A percentile compares a stretch with the other conserved stretches of the same genome.
These are phyloP conservation scores for Pachydiplax longipennis DNA, from an alignment of 2,888 invertebrate species.

Conservation along the genomic window DNA sequence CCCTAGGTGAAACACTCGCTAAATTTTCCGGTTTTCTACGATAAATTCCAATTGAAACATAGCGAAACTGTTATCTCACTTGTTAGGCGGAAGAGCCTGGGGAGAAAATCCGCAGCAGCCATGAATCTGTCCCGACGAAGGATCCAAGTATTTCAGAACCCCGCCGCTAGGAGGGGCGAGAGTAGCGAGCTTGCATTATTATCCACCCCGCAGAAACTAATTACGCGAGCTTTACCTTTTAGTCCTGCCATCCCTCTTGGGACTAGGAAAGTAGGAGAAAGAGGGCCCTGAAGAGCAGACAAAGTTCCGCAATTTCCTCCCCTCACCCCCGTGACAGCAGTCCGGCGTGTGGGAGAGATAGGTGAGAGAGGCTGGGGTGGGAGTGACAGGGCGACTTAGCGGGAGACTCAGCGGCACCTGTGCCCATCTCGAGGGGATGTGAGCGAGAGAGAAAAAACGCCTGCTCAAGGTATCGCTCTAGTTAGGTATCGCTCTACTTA, in stretches of 20 bases:
- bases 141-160: not conserved
- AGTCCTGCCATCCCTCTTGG: not conserved
- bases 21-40: too few relatives aligned
- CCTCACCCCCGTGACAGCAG: not conserved
- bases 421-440: not conserved
- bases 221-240: conserved; percentile 26
- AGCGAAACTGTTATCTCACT: not conserved
- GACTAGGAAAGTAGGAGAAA: not conserved
- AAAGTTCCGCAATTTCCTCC: conserved; percentile 20
- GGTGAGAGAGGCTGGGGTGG: not conserved
- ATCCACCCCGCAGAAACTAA: conserved; percentile 33
- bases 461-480: not conserved
- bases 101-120: not conserved
- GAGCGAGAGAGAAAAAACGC: not conserved
- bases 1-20: too few relatives aligned
- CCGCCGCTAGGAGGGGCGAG: not conserved
- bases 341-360: not conserved
- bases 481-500: too few relatives aligned
- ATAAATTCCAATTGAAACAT: not conserved
- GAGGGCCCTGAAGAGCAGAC: not conserved
- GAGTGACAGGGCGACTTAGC: conserved; percentile 30
- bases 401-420: not conserved
- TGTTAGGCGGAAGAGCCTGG: not conserved
- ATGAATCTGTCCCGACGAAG: not conserved
- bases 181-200: not conserved